Evolutionary conservation across 2,113 vertebrate genomes (phyloP).

Genomic region (Megaleporinus macrocephalus): DNA sequence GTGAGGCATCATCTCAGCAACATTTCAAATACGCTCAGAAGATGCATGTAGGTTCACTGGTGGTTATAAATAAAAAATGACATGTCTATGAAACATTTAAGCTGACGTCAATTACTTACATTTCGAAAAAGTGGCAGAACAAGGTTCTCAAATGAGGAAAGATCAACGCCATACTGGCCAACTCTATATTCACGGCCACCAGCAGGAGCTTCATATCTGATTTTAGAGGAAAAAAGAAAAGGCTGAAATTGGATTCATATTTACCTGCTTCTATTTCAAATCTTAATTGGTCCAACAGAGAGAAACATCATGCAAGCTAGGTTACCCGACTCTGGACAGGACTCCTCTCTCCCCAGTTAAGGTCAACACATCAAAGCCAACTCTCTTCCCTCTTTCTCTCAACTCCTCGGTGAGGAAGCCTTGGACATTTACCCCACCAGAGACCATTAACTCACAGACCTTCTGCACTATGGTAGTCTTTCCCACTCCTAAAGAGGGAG

Average conservation of each 20-base stretch:
- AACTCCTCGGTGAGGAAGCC: conserved; percentile 99
- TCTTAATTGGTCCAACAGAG: no score
- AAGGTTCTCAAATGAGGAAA: conserved; percentile 88
- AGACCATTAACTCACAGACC: conserved; percentile 79
- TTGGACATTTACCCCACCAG: conserved; percentile 76
- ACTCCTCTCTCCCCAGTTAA: conserved; percentile 83
- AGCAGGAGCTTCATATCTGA: conserved; percentile 58
- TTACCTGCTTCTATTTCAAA: no score
- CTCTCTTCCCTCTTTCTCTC: conserved; percentile 84
- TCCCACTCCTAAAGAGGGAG: conserved; percentile 84
- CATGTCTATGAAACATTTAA: no score
- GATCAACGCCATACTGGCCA: conserved; percentile 89
- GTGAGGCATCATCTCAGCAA: no score
- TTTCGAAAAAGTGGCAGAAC: conserved; percentile 86
- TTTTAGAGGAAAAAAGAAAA: conserved; percentile 32
- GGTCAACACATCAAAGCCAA: conserved; percentile 95
- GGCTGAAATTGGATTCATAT: no score
- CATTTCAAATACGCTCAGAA: no score
- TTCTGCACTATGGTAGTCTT: conserved; percentile 96
- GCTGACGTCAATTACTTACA: conserved; percentile 72
- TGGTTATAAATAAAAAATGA: no score
- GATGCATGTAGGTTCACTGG: no score
- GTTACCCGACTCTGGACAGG: conserved; percentile 90
- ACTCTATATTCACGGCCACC: conserved; percentile 81
- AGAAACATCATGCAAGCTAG: no score